Evolutionary conservation across 2,797 vertebrate genomes (phyloP), one percentile per base, ranked within the genome.

Genomic region (Adrianichthys oophorus): DNA sequence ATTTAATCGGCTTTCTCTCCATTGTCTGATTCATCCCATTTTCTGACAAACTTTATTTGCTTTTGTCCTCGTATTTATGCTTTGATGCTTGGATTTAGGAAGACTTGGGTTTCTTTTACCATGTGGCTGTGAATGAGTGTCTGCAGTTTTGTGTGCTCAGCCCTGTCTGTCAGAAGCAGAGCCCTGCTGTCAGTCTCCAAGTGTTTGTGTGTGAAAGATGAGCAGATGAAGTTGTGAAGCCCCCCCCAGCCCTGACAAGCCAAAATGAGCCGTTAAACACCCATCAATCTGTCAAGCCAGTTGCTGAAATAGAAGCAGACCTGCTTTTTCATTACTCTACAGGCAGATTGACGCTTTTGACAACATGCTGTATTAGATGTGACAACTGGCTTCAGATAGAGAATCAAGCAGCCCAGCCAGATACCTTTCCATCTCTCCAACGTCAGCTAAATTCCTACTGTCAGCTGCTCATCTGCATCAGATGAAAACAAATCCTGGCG

Each of bases 201-300:
- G 44, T 41, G 63, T 71, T 54, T 66, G 62, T 51, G 59, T 59
- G 29, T 52, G 72, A 63, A 66, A 76, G 80, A 82, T 77, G 85
- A 80, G 78, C 72, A 85, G 86, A 90, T 83, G 85, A 85, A 87
- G 86, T 90, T 89, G 78, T 82, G 76, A 85, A 78, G 70, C 59
- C 59, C 58, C 41, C 44, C 26, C 41, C 50, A 13, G 43, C 63
- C 65, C 78, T 82, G 87, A 82, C 84, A 83, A 87, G 82, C 78
- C 80, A 85, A 84, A 90, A 87, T 72, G 83, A 90, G 86, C 85
- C 73, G 84, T 84, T 90, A 89, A 90, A 90, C 84, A 90, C 85
- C 86, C 85, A 79, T 88, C 83, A 86, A 87, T 89, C 86, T 90
- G 88, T 87, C 90, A 88, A 80, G 76, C 63, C 75, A 74, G 85